phyloP scores from a whole-genome alignment of 1,140 invertebrate genomes.

The Drosophila paulistorum region DNA sequence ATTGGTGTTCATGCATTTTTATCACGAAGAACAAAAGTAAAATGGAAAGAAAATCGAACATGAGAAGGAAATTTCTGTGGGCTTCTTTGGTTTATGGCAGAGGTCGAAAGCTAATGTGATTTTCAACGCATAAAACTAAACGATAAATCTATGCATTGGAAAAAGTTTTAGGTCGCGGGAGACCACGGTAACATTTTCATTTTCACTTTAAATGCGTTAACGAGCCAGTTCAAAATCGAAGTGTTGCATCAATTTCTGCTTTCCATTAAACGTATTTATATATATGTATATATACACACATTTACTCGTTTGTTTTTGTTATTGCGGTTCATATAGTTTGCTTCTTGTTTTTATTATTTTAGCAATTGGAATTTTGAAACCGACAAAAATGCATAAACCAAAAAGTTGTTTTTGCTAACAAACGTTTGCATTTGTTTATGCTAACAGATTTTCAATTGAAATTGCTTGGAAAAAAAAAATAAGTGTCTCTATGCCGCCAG shows the following conservation, averaged over 20 bases:
- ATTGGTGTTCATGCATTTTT: conserved; percentile 48
- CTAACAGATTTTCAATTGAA: conserved; percentile 34
- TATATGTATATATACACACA: conserved; percentile 28
- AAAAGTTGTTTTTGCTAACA: conserved; percentile 39
- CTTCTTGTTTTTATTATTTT: neutral
- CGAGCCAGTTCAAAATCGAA: conserved; percentile 64
- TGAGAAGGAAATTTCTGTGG: conserved; percentile 47
- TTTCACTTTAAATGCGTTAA: conserved; percentile 62
- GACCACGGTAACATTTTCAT: conserved; percentile 33
- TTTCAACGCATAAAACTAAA: conserved; percentile 68
- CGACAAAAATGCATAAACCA: conserved; percentile 7
- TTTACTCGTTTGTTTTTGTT: neutral
- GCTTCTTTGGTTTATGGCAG: conserved; percentile 69
- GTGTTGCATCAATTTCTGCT: conserved; percentile 43
- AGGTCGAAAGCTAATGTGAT: conserved; percentile 67
- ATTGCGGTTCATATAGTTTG: neutral
- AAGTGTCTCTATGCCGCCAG: conserved; percentile 1
- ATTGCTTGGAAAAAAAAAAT: neutral
- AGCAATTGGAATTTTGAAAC: conserved; percentile 19
- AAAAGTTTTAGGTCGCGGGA: neutral
- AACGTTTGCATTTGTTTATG: conserved; percentile 37
- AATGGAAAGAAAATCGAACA: neutral
- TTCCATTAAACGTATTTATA: conserved; percentile 68
- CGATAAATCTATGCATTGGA: conserved; percentile 63
- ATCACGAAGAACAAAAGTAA: conserved; percentile 4